These are phyloP conservation scores for Caradrina clavipalpis DNA, from an alignment of 2,888 invertebrate species.

Conservation along the genomic window DNA sequence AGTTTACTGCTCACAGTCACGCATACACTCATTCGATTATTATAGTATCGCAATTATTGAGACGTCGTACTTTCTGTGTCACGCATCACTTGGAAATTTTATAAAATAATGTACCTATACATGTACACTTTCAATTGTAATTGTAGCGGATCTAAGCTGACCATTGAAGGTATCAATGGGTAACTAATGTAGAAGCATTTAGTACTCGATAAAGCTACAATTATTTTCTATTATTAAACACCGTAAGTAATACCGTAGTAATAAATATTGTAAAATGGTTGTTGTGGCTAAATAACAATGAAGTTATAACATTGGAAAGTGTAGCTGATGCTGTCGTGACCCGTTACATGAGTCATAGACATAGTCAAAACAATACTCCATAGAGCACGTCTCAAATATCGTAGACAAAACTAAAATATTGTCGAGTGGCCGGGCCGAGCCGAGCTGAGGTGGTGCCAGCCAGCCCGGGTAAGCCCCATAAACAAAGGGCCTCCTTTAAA, in stretches of 20 bases:
- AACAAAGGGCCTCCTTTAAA: background rate
- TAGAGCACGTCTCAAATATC: constrained; percentile 21
- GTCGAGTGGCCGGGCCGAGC: constrained; percentile 3
- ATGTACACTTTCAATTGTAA: background rate
- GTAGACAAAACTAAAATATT: constrained; percentile 39
- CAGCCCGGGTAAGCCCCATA: constrained; percentile 16
- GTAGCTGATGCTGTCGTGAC: constrained; percentile 61
- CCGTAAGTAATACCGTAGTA: background rate
- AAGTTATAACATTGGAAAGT: constrained; percentile 69
- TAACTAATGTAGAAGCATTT: background rate
- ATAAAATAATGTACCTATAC: background rate
- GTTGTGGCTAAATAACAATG: constrained; percentile 49
- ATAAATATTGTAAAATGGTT: constrained; percentile 13
- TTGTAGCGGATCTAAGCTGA: background rate
- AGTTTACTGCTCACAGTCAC: constrained; percentile 37
- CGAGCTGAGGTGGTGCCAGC: background rate
- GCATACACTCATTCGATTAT: constrained; percentile 27
- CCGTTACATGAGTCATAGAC: constrained; percentile 45
- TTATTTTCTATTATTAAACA: constrained; percentile 6
- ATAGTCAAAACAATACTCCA: constrained; percentile 44
- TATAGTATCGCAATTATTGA: constrained; percentile 13
- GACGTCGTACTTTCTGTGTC: constrained; percentile 27
- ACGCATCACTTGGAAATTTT: constrained; percentile 8
- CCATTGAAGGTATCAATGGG: constrained; percentile 1
- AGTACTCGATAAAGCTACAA: background rate